A percentile compares a stretch with the other conserved stretches of the same genome.
These are phyloP conservation scores for Myopa tessellatipennis DNA, from an alignment of 2,888 invertebrate species.

Conservation along the genomic window DNA sequence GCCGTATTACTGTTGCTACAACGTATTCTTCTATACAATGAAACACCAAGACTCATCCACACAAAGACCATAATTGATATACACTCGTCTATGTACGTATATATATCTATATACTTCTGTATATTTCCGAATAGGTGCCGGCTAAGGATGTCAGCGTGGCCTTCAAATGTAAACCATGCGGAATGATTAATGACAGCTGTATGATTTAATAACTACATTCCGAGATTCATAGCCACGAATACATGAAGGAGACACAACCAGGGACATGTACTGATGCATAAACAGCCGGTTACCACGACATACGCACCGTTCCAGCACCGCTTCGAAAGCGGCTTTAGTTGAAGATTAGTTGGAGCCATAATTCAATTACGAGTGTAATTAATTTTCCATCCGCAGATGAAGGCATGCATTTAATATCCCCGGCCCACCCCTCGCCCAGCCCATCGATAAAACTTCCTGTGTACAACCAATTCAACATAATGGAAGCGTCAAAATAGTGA, in stretches of 20 bases:
- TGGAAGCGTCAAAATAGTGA: background rate
- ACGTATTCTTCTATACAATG: too few species aligned
- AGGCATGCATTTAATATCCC: conserved; percentile 9
- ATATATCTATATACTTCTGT: too few species aligned
- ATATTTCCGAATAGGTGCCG: too few species aligned
- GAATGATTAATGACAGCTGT: conserved; percentile 1
- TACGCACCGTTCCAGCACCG: too few species aligned
- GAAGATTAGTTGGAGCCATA: conserved; percentile 15
- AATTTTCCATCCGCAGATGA: conserved; percentile 24
- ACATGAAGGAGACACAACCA: too few species aligned
- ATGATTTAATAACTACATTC: conserved; percentile 19
- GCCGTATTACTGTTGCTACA: too few species aligned
- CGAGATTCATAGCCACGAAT: background rate
- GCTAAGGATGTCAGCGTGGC: background rate
- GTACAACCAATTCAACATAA: background rate
- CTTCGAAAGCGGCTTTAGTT: too few species aligned
- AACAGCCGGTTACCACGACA: too few species aligned
- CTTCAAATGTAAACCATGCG: background rate
- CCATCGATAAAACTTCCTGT: background rate
- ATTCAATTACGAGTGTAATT: conserved; percentile 33
- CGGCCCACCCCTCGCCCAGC: background rate
- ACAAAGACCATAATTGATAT: too few species aligned
- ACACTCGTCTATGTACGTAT: too few species aligned
- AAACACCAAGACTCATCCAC: too few species aligned
- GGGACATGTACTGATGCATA: too few species aligned